Base-by-base conservation (phyloP, 2,797 vertebrate species). In the Rhinella marina region DNA sequence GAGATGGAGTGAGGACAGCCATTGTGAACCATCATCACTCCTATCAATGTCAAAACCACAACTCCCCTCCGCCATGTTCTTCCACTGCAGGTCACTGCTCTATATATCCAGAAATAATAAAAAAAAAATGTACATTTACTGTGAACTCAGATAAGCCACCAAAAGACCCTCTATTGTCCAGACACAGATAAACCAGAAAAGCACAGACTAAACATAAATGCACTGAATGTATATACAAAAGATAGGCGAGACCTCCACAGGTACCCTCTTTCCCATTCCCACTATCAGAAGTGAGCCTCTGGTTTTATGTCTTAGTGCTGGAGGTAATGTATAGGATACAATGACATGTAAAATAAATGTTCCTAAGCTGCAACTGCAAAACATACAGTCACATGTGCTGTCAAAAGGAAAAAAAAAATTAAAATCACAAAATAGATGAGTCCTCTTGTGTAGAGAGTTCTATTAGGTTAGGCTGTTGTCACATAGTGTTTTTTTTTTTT, bases 201-300 rank as follows among this genome's bases (percentile, higher is more conserved):
- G 57, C n/a, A 41, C 29, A 82, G 81, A 82, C 81, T 82, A 82
- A 82, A 82, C 64, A 82, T 27, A 82, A 64, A 82, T 25, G 7
- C 62, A n/a, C 23, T 29, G 23, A 41, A 25, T 54, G 27, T 70
- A 52, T 77, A 70, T 66, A 70, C 62, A 82, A 54, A 50, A 82
- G 81, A 82, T 82, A 82, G 64, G 48, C 23, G 50, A 59, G 16
- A 32, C 32, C 81, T 0, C 61, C 14, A 2, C 81, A 82, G 32
- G 80, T 81, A 62, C 21, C 29, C 27, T 19, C 16, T 19, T 0
- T 9, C 16, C 29, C 29, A 13, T 25, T 13, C 64, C 4, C 13
- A 32, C 29, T 19, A 73, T 10, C 25, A 29, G 64, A 64, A n/a
- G n/a, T 11, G 9, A 5, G 66, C 11, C 5, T 17, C 25, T 70